These are phyloP conservation scores for Spodoptera litura DNA, from an alignment of 1,140 invertebrate species.

Conservation along the genomic window DNA sequence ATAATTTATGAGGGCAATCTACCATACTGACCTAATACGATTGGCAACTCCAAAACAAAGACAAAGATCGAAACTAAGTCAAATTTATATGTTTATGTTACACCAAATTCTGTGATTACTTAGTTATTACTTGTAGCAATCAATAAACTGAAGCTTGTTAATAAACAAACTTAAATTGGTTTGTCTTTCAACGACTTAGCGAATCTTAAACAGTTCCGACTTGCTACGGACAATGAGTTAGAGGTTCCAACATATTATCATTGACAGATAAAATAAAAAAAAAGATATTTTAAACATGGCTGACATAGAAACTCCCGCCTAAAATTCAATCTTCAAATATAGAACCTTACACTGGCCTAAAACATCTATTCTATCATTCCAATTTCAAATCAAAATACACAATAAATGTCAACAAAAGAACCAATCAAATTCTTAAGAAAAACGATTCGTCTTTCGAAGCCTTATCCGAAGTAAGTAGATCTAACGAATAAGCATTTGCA, in stretches of 20 bases:
- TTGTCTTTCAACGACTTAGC: neutral
- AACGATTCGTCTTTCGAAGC: slow-evolving; percentile 18
- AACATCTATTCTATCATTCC: neutral
- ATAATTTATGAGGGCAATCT: too few relatives aligned
- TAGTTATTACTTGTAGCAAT: slow-evolving; percentile 7
- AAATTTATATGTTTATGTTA: neutral
- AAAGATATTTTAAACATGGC: neutral
- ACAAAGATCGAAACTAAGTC: neutral
- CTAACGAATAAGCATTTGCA: slow-evolving; percentile 35
- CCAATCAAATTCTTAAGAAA: slow-evolving; percentile 7
- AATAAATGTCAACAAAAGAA: slow-evolving; percentile 31
- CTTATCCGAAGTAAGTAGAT: slow-evolving; percentile 25
- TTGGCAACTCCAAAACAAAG: neutral
- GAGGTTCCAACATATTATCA: too few relatives aligned
- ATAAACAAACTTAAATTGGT: slow-evolving; percentile 32
- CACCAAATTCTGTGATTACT: slow-evolving; percentile 18
- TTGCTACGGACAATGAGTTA: neutral
- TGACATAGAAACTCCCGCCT: neutral
- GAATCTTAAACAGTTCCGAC: slow-evolving; percentile 3
- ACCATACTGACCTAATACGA: too few relatives aligned
- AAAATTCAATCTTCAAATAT: slow-evolving; percentile 6
- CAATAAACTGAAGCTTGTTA: slow-evolving; percentile 14
- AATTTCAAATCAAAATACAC: slow-evolving; percentile 20
- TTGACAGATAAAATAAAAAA: too few relatives aligned
- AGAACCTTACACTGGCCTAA: neutral